phyloP scores from a whole-genome alignment of 2,888 invertebrate species.

The Dastarcus helophoroides region DNA sequence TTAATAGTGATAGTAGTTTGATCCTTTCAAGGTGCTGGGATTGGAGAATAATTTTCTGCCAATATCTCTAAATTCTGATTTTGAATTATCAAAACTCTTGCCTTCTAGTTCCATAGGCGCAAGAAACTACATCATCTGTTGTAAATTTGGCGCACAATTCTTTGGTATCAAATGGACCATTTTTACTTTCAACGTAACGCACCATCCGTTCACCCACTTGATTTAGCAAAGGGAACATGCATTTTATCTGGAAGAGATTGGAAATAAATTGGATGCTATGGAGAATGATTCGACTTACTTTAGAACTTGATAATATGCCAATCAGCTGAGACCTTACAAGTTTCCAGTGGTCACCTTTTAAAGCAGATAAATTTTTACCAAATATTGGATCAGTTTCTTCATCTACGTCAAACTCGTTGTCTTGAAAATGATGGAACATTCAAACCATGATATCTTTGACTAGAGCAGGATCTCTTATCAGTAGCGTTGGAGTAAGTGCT shows the following conservation, averaged over 20 bases:
- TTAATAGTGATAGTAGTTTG: neutral
- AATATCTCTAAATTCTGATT: neutral
- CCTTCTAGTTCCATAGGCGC: neutral
- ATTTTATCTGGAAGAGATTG: slow-evolving; percentile 1
- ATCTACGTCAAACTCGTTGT: slow-evolving; percentile 25
- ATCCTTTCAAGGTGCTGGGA: neutral
- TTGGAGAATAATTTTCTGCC: neutral
- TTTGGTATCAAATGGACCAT: slow-evolving; percentile 30
- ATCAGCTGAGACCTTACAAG: slow-evolving; percentile 35
- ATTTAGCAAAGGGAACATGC: neutral
- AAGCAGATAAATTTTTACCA: slow-evolving; percentile 32
- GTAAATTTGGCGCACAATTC: slow-evolving; percentile 27
- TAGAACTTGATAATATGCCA: slow-evolving; percentile 35
- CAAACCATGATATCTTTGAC: slow-evolving; percentile 27
- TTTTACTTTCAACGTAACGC: neutral
- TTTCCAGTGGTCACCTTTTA: slow-evolving; percentile 37
- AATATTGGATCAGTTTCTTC: slow-evolving; percentile 34
- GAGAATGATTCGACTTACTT: too few relatives aligned
- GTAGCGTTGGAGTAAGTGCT: slow-evolving; percentile 20
- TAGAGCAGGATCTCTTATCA: slow-evolving; percentile 26
- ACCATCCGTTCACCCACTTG: slow-evolving; percentile 22
- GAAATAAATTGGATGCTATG: too few relatives aligned
- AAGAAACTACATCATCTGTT: neutral
- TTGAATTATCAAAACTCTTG: slow-evolving; percentile 1
- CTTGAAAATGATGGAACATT: slow-evolving; percentile 23